Base-by-base conservation (phyloP, 2,888 invertebrate genomes). In the Pollenia griseotomentosa region DNA sequence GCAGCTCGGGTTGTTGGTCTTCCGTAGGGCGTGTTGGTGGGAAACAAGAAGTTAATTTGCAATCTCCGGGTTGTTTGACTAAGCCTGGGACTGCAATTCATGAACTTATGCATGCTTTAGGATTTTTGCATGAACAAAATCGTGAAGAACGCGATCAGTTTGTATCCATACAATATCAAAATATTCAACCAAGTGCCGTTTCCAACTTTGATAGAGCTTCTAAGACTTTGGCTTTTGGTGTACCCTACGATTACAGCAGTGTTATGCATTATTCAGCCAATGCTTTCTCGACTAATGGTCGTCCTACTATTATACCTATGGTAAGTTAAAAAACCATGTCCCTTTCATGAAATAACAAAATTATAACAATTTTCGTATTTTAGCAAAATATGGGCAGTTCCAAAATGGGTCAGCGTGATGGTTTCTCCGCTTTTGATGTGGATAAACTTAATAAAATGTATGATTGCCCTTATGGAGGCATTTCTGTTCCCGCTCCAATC, bases 61-160 rank as follows among this genome's bases (percentile, higher is more conserved):
- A 97, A 92, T 94, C 94, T 0, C 97, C 97, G 0, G 96, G 96
- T 10, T 97, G 97, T 91, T 94, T 96, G 0, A 93, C 95, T 0
- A 96, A 95, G 91, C 91, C 89, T 0, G 97, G 97, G 11, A 97
- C 97, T 0, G 94, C 96, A 0, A 94, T 97, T 19, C 97, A 97
- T 90, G 97, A 97, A 92, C 93, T 97, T 86, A 95, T 97, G 94
- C 97, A 97, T 90, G 96, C 96, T 0, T 90, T 96, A 12, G 97
- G 97, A 0, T 97, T 97, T 92, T 94, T 96, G 91, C 97, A 97
- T 91, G 97, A 97, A 90, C 97, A 97, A 92, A 97, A 96, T 90
- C 95, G 97, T 11, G 95, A 95, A 46, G 97, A 97, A 90, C 94
- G 97, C 0, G 97, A 97, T 90, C 94, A 95, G 71, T 96, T 94